Percentiles rank a stretch among this genome's conserved stretches.
Evolutionary conservation across 2,113 vertebrate genomes (phyloP).

Genomic region (Zingel zingel): DNA sequence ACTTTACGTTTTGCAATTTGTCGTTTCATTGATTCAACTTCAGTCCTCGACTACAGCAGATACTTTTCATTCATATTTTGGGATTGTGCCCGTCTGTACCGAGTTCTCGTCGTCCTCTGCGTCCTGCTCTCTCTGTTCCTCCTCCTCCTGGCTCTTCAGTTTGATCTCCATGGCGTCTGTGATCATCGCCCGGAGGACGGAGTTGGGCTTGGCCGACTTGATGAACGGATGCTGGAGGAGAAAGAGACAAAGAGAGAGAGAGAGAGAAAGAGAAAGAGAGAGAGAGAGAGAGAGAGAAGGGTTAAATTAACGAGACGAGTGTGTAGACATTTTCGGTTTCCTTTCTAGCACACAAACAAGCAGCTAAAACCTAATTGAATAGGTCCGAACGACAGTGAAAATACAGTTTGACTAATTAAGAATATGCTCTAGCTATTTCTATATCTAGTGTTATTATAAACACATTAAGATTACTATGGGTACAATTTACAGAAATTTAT

Average conservation of each 20-base stretch:
- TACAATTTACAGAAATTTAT: too few species aligned
- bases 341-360: neutral
- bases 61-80: neutral
- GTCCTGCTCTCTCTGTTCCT: slow-evolving; percentile 91
- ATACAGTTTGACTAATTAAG: neutral
- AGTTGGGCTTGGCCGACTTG: slow-evolving; percentile 90
- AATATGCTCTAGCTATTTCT: neutral
- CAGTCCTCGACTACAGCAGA: too few species aligned
- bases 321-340: too few species aligned
- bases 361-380: neutral
- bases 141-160: slow-evolving; percentile 90
- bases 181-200: slow-evolving; percentile 89
- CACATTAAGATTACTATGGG: neutral
- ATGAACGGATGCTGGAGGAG: slow-evolving; percentile 91
- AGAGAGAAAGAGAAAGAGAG: neutral
- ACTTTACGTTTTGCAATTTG: too few species aligned
- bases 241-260: neutral
- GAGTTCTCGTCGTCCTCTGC: slow-evolving; percentile 93
- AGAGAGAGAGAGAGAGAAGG: neutral
- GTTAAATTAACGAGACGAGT: neutral
- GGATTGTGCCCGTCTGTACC: slow-evolving; percentile 70
- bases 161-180: slow-evolving; percentile 96
- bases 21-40: too few species aligned
- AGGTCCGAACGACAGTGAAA: too few species aligned
- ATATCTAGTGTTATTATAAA: neutral